phyloP scores from a whole-genome alignment of 2,797 vertebrate species.

The Ispidina picta region DNA sequence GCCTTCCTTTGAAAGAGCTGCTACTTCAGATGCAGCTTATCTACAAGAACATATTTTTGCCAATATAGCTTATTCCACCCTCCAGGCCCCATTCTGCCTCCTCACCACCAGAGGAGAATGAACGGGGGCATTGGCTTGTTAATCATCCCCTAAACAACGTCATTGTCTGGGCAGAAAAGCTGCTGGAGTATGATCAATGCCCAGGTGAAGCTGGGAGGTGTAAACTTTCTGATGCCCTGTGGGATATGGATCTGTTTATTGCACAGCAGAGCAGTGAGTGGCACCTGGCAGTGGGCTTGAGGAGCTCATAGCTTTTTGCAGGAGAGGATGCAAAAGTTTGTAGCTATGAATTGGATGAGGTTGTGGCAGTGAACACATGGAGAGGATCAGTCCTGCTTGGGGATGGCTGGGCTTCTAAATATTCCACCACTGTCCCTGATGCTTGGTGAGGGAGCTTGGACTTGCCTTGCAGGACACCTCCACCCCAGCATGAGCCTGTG shows the following conservation, averaged over 20 bases:
- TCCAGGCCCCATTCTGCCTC: slow-evolving; percentile 19
- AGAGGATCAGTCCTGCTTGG: neutral
- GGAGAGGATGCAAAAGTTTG: neutral
- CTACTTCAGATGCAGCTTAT: slow-evolving; percentile 8
- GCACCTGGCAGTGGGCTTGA: neutral
- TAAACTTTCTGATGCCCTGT: neutral
- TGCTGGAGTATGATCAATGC: neutral
- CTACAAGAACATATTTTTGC: slow-evolving; percentile 26
- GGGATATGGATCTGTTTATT: neutral
- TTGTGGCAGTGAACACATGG: neutral
- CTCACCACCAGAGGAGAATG: neutral
- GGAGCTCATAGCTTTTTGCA: neutral
- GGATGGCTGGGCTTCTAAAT: neutral
- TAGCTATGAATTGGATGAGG: neutral
- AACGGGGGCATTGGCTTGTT: neutral
- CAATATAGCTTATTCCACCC: neutral
- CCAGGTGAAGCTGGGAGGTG: neutral
- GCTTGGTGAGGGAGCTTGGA: neutral
- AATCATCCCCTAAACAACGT: neutral
- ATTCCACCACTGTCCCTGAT: neutral
- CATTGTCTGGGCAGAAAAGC: neutral
- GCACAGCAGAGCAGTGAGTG: neutral
- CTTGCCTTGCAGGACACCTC: neutral
- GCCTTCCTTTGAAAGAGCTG: neutral
- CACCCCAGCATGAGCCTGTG: fast-evolving